Evolutionary conservation across 2,888 invertebrate species (phyloP), one percentile per base, ranked within the genome.

Genomic region (Tetragonula carbonaria): DNA sequence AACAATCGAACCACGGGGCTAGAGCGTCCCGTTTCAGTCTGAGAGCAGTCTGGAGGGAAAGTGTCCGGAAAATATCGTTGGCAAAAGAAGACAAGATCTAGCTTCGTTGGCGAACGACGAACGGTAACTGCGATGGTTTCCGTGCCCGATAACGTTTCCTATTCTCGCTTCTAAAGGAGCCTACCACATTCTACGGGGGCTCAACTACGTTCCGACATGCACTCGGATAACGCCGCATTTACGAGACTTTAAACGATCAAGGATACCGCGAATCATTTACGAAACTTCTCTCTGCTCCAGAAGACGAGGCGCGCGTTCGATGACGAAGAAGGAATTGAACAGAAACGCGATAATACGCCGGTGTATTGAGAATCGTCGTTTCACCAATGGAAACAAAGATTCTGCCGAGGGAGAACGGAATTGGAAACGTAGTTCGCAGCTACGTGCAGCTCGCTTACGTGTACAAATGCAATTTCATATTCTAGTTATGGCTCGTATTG

Each of bases 71-170:
- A 73, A 86, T 78, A 78, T 87, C 76, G 55, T 78, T 75, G 62
- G 57, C 33, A 23, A 33, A 65, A 18, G 57, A 45, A 82, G 80
- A 78, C 71, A 74, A 77, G 84, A 77, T 86, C 78, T 82, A 63
- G 63, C 38, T 86, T 87, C 80, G 74, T 86, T 86, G 78, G 45
- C 81, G 74, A 82, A 78, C 62, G 78, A 38, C 81, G 74, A 82
- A 78, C 62, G 75, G 68, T 74, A 74, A 85, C 74, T 78, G 50
- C 51, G 59, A 65, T 65, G 72, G 79, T 80, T 71, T 81, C 71
- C 75, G 73, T 70, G 81, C 62, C 65, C 74, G 83, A 88, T 88
- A 82, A 83, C 80, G 78, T 78, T 82, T 67, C 73, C 84, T 80
- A 78, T 57, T 84, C 81, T 82, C 67, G 55, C 16, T 71, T 63